A percentile compares a stretch with the other conserved stretches of the same genome.
Evolutionary conservation across 2,797 vertebrate species (phyloP).

Genomic region (Heteromormyrus szaboi): DNA sequence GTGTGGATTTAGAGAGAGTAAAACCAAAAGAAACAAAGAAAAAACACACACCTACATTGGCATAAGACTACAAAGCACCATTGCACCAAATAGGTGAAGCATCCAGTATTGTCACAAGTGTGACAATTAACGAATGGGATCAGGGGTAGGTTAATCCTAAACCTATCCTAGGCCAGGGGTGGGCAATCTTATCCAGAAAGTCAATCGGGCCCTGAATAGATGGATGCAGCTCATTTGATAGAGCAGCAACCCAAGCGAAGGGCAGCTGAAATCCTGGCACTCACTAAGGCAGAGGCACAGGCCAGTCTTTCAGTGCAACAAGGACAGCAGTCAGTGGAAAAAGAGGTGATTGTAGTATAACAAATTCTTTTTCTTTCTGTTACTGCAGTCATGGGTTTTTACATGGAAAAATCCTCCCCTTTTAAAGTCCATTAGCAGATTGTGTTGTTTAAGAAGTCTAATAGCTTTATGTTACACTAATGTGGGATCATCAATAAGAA

Average conservation of each 20-base stretch:
- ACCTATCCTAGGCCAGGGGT: background rate
- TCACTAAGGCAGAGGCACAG: conserved; percentile 15
- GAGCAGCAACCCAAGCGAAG: background rate
- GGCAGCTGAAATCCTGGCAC: background rate
- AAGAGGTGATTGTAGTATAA: conserved; percentile 8
- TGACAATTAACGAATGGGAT: background rate
- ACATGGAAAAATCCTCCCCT: conserved; percentile 6
- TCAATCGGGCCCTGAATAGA: background rate
- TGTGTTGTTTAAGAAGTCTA: conserved; percentile 14
- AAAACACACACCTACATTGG: background rate
- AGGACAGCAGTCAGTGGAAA: conserved; percentile 20
- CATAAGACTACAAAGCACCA: background rate
- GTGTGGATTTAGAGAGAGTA: background rate
- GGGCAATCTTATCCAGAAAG: background rate
- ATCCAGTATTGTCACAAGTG: background rate
- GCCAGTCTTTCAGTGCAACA: conserved; percentile 12
- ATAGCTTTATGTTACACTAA: conserved; percentile 11
- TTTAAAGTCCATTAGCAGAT: conserved; percentile 4
- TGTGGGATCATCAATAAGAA: conserved; percentile 4
- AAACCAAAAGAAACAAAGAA: background rate
- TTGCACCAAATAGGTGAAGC: background rate
- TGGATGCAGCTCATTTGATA: background rate
- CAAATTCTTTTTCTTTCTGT: conserved; percentile 5
- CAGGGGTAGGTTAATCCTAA: background rate
- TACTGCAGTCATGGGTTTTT: background rate